Evolutionary conservation across 2,113 vertebrate species (phyloP), one percentile per base, ranked within the genome.

Genomic region (Notothenia rossii): DNA sequence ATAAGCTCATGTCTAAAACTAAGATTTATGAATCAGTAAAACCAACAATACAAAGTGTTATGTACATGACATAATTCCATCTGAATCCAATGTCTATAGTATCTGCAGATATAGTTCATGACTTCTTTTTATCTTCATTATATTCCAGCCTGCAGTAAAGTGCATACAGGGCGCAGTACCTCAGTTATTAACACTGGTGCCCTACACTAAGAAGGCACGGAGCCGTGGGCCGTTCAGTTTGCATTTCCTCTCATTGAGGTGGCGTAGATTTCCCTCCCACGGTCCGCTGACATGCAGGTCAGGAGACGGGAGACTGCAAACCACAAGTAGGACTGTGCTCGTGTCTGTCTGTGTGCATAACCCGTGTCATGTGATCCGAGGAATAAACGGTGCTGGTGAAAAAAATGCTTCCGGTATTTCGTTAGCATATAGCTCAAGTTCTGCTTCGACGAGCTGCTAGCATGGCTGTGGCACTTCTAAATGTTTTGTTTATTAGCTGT

Each of bases 111-210:
- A 65, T 65, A 46, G 33, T 54, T 45, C 12, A 54, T 48, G 55
- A 62, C 36, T 62, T 48, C 18, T 81, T 68, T 40, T 65, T n/a
- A 54, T 62, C 56, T 56, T 20, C 40, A 75, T 15, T 59, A 13
- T 49, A 69, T 69, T 69, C 58, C 55, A 49, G 64, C 71, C 55
- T 65, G 7, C 7, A 43, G 65, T 64, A 12, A 70, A 63, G 51
- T 75, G 65, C 56, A 62, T n/a, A 56, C 5, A 25, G 40, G 62
- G 62, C 53, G 50, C 14, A 29, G 48, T 20, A 15, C 33, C 20
- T 48, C 22, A 46, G 36, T 53, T 22, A 64, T 82, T 72, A 72
- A 15, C 25, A 25, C 36, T 13, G 48, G 15, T 56, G 72, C 40
- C 71, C 50, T 43, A 18, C 7, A 60, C 62, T 17, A 6, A n/a